phyloP scores from a whole-genome alignment of 92 coral and sea anemone genomes.

The Porites cylindrica region DNA sequence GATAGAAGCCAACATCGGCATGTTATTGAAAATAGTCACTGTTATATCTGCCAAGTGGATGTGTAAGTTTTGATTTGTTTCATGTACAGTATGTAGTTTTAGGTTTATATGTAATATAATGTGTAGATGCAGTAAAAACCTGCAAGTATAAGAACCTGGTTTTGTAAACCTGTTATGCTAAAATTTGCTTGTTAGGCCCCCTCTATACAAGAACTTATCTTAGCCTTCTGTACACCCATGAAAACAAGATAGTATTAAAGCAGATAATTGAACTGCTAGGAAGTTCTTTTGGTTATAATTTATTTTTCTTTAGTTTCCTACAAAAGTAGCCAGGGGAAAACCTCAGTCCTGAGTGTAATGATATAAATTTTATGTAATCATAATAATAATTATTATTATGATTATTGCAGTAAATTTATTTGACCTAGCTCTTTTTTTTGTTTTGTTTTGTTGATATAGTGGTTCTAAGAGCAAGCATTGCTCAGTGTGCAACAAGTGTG shows the following conservation, averaged over 20 bases:
- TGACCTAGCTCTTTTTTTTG: not conserved
- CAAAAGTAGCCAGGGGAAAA: too few species aligned
- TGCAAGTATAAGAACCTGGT: not conserved
- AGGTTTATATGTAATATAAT: too few species aligned
- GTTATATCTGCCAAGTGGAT: constrained; percentile 95
- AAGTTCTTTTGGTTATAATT: too few species aligned
- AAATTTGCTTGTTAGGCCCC: too few species aligned
- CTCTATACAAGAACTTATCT: too few species aligned
- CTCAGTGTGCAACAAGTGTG: constrained; percentile 96
- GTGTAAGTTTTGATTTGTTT: constrained; percentile 75
- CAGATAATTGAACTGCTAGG: too few species aligned
- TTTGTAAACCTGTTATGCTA: too few species aligned
- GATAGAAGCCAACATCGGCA: constrained; percentile 87
- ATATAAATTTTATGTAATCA: too few species aligned
- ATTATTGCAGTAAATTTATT: not conserved
- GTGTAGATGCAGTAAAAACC: not conserved
- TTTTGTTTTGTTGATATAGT: constrained; percentile 43
- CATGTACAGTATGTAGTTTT: not conserved
- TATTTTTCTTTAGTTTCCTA: too few species aligned
- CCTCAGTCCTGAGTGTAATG: too few species aligned
- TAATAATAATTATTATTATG: not conserved
- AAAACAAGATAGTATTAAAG: too few species aligned
- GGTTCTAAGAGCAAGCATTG: constrained; percentile 92
- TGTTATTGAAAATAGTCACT: constrained; percentile 95
- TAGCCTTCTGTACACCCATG: too few species aligned